Base-by-base conservation (phyloP, 1,140 invertebrate genomes). In the Hydropsyche tenuis region DNA sequence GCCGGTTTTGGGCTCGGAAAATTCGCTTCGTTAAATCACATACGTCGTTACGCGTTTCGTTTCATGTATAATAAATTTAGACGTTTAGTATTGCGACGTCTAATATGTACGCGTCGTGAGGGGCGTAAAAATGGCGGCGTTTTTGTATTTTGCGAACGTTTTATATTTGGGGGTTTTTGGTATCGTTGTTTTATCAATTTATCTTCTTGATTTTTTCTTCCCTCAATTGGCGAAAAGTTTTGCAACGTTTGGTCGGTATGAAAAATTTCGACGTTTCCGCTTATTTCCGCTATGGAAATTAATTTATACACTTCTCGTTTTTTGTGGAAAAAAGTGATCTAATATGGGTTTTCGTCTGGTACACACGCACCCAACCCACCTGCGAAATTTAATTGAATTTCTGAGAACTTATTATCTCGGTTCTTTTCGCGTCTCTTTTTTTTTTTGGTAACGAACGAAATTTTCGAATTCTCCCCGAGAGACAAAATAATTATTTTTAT, bases 341-440 rank as follows among this genome's bases (percentile, higher is more conserved):
- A 60, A 60, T 60, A 60, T 60, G 22, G 2, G 7, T 27, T 53
- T 53, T 53, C 16, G 1, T 25, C 3, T 60, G 23, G 3, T 37
- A 37, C 56, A 53, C 1, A 60, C 9, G 22, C 12, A 25, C 30
- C 30, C 30, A 37, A 37, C 30, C 56, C 22, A 60, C 56, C 56
- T 60, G 56, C 20, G 22, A 60, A 60, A 60, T 60, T 60, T 60
- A 60, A 60, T 60, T 60, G 56, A 60, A 60, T 60, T 60, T 60
- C 56, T 60, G 5, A 60, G 20, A 60, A 60, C 56, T 60, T 60
- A 60, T 60, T 60, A 60, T 60, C 56, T 60, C 23, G n/a, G 22
- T 60, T 23, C 56, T 25, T 27, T 23, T 22, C 56, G 22, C 56
- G 18, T 48, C 2, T n/a, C 37, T 43, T 43, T 43, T 53, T 20